Base-by-base conservation (phyloP, 1,140 invertebrate genomes). In the Zaprionus ornatus region DNA sequence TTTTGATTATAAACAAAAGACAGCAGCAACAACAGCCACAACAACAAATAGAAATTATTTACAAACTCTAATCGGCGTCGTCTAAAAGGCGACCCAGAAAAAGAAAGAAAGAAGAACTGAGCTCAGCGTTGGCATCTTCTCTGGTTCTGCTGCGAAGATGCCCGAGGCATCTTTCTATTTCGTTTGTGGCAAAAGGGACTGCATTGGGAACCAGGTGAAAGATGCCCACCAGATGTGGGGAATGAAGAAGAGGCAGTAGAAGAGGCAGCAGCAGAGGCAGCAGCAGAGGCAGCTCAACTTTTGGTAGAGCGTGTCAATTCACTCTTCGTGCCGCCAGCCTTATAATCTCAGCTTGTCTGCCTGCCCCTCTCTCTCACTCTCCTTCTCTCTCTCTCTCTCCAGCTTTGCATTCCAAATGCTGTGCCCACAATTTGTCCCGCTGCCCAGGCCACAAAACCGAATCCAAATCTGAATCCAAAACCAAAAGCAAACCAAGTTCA, bases 1-100 rank as follows among this genome's bases (percentile, higher is more conserved):
- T 88, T 88, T 87, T 87, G 85, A 87, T 84, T 88, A 90, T 87
- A 84, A 87, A 86, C 76, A 87, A 77, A 79, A 79, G 70, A 40
- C 52, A 62, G 27, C 40, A 40, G 55, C 67, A 77, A 62, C 45
- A 62, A 64, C 27, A 67, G 10, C 37, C 40, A 62, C 66, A 32
- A 50, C 21, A 65, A 73, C 57, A 32, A 76, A 81, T 75, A 66
- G 37, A 75, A 75, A 63, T 71, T 73, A 73, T 74, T 74, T 74
- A 69, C 65, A 74, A 74, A 21, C 69, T 37, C 42, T 72, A 76
- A 72, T 66, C 55, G 62, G 15, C 25, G 13, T 29, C 48, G 59
- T 29, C 55, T 37, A 71, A 69, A 71, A 61, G 74, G 35, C 62
- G 69, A 72, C 68, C 69, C 62, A 73, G 74, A 62, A 68, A 74